Conservation (phyloP, 1,140 invertebrate species). For the Eulimnadia texana region DNA sequence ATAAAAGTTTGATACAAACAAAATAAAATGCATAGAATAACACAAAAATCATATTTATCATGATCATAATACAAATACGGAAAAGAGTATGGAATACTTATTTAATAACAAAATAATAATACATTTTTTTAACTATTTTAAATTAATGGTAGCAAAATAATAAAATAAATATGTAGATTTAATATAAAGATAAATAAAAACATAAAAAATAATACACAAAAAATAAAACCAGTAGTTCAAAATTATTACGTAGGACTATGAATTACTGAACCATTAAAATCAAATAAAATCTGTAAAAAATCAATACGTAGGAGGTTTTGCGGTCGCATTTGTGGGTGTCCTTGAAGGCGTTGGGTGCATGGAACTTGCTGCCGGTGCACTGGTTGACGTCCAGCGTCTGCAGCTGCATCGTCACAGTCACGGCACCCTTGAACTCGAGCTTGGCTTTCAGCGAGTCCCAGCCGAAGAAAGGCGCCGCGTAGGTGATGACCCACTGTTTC, state of each 20-base stretch:
- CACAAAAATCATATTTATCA: too few species aligned
- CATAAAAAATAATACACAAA: too few species aligned
- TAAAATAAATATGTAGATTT: too few species aligned
- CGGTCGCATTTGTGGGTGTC: constrained; percentile 87
- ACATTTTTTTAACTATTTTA: too few species aligned
- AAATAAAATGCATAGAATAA: constrained; percentile 4
- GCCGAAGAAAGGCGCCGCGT: constrained; percentile 91
- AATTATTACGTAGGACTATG: neutral
- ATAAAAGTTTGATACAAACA: constrained; percentile 6
- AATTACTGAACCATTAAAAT: constrained; percentile 11
- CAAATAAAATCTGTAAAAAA: neutral
- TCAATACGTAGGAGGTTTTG: constrained; percentile 80
- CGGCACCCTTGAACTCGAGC: constrained; percentile 88
- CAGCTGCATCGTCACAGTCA: constrained; percentile 82
- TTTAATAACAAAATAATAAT: too few species aligned
- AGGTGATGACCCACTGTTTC: constrained; percentile 89
- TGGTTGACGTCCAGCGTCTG: constrained; percentile 86
- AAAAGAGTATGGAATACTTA: too few species aligned
- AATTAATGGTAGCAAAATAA: too few species aligned
- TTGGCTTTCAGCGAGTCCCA: constrained; percentile 81
- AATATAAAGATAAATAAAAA: too few species aligned
- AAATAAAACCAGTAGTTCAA: too few species aligned
- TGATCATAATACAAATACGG: too few species aligned
- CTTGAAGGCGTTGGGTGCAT: constrained; percentile 85
- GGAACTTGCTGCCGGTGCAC: constrained; percentile 71